phyloP scores from a whole-genome alignment of 2,888 invertebrate genomes.

The Miltochrista miniata region DNA sequence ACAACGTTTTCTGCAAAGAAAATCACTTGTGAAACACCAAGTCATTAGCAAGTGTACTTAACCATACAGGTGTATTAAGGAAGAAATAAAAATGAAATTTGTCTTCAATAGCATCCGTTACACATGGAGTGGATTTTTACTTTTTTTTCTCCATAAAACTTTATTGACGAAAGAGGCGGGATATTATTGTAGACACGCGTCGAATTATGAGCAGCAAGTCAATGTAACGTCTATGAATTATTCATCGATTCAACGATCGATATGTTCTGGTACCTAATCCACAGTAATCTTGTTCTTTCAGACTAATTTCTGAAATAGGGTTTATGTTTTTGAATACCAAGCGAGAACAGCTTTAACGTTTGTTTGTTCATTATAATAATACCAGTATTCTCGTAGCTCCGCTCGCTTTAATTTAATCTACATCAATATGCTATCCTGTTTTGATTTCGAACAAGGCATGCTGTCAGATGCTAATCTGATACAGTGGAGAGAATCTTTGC shows the following conservation, averaged over 20 bases:
- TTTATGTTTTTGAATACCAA: constrained; percentile 5
- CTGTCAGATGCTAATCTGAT: no score
- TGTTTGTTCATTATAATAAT: background rate
- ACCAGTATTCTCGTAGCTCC: no score
- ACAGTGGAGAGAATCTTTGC: no score
- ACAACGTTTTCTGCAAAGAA: no score
- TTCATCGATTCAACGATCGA: constrained; percentile 40
- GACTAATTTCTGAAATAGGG: constrained; percentile 10
- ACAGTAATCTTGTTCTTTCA: constrained; percentile 15
- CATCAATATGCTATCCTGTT: no score
- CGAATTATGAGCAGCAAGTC: constrained; percentile 50
- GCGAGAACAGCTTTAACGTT: background rate
- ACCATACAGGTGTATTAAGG: background rate
- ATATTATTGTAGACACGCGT: constrained; percentile 40
- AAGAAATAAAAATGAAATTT: constrained; percentile 21
- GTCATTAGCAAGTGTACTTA: no score
- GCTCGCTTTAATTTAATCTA: no score
- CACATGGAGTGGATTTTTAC: constrained; percentile 19
- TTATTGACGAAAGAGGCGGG: constrained; percentile 30
- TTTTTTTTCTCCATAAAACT: constrained; percentile 25
- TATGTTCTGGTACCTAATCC: constrained; percentile 19
- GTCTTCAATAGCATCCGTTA: constrained; percentile 10
- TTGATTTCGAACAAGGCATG: no score
- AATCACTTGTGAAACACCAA: no score
- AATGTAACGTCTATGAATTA: constrained; percentile 42